Conservation (phyloP, 2,888 invertebrate genomes). For the Sicus ferrugineus region DNA sequence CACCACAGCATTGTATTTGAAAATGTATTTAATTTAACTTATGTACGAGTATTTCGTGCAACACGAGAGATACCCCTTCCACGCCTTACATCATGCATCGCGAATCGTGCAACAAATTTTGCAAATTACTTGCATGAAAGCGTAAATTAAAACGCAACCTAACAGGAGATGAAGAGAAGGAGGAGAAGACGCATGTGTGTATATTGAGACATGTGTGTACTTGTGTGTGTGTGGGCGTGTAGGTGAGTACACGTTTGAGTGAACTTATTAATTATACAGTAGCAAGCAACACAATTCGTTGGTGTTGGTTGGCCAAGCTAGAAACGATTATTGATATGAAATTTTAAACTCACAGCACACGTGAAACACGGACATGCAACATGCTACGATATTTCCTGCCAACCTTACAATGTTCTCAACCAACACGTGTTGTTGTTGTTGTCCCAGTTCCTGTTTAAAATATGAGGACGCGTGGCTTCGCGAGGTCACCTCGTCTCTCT, state of each 20-base stretch:
- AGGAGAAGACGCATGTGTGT: neutral
- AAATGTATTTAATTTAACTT: conserved; percentile 17
- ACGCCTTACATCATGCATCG: neutral
- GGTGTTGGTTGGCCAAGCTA: neutral
- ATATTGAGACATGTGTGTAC: neutral
- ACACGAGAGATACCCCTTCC: neutral
- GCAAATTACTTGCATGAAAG: conserved; percentile 15
- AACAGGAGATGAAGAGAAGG: neutral
- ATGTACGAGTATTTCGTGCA: neutral
- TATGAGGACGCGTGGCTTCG: neutral
- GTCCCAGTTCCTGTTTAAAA: neutral
- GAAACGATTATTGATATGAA: neutral
- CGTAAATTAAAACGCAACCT: conserved; percentile 9
- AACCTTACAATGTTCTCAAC: neutral
- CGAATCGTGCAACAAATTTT: neutral
- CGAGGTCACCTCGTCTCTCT: neutral
- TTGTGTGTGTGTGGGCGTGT: neutral
- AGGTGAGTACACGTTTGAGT: neutral
- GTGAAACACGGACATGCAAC: neutral
- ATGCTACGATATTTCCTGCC: too few relatives aligned
- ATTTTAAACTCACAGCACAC: conserved; percentile 11
- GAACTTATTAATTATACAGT: conserved; percentile 3
- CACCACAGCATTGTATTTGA: neutral
- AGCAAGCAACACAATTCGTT: neutral
- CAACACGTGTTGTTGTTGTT: neutral